phyloP scores from a whole-genome alignment of 2,797 vertebrate species.

The Steatocranus sp. region DNA sequence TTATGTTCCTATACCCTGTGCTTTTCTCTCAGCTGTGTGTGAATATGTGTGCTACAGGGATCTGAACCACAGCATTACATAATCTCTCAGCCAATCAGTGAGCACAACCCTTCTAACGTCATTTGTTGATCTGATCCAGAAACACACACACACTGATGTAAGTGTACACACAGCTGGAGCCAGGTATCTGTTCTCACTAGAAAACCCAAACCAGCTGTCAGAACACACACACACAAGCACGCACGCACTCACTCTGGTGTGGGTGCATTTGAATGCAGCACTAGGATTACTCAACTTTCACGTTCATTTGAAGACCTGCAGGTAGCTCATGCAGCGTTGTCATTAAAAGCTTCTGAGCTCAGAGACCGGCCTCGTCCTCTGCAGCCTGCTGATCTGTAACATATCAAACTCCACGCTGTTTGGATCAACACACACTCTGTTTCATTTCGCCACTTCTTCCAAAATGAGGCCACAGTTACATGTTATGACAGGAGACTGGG shows the following conservation, averaged over 20 bases:
- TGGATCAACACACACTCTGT: neutral
- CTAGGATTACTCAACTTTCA: neutral
- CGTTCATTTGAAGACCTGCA: neutral
- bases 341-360: neutral
- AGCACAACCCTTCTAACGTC: neutral
- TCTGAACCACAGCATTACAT: slow-evolving; percentile 10
- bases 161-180: slow-evolving; percentile 33
- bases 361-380: neutral
- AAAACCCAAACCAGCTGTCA: slow-evolving; percentile 33
- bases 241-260: no score
- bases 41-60: neutral
- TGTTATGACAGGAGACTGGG: neutral
- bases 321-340: neutral
- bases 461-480: neutral
- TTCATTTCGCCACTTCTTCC: neutral
- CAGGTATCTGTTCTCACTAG: slow-evolving; percentile 19
- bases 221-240: neutral
- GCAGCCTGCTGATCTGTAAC: neutral
- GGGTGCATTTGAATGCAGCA: no score
- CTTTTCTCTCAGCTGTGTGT: neutral
- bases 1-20: neutral
- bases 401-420: neutral
- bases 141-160: neutral
- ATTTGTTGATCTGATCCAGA: slow-evolving; percentile 11
- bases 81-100: slow-evolving; percentile 31